These are phyloP conservation scores for Pectinophora gossypiella DNA, from an alignment of 1,140 invertebrate species.

Conservation along the genomic window DNA sequence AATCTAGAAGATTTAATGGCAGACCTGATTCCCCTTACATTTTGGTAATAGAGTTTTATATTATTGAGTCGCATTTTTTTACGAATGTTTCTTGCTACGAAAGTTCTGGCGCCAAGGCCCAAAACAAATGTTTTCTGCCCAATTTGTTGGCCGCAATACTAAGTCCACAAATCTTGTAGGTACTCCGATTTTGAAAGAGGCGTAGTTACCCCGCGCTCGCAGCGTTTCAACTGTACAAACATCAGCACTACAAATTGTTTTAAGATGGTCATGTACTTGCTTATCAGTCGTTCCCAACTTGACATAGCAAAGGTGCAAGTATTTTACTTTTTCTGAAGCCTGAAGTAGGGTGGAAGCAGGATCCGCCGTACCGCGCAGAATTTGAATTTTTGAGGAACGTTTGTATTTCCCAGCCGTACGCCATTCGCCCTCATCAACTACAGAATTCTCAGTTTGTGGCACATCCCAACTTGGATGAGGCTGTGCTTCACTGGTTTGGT, in stretches of 20 bases:
- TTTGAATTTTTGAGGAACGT: too few relatives aligned
- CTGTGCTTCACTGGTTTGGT: too few relatives aligned
- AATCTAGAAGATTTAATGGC: too few relatives aligned
- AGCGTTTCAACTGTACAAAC: neutral
- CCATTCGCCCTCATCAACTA: too few relatives aligned
- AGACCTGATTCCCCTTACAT: too few relatives aligned
- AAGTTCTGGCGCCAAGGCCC: conserved; percentile 2
- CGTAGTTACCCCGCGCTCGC: too few relatives aligned
- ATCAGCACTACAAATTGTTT: neutral
- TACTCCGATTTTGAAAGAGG: neutral
- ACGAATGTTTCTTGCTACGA: neutral
- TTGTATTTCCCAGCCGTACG: too few relatives aligned
- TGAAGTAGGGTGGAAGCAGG: neutral
- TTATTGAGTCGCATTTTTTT: neutral
- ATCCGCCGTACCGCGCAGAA: neutral
- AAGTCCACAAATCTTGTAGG: neutral
- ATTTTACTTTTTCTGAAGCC: neutral
- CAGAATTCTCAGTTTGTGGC: too few relatives aligned
- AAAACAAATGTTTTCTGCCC: neutral
- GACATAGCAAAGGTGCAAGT: neutral
- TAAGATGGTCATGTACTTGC: neutral
- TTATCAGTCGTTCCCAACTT: neutral
- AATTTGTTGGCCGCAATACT: neutral
- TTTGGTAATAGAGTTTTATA: too few relatives aligned
- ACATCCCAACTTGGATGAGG: too few relatives aligned